Base-by-base conservation (phyloP, 2,113 vertebrate genomes). In the Naja naja region DNA sequence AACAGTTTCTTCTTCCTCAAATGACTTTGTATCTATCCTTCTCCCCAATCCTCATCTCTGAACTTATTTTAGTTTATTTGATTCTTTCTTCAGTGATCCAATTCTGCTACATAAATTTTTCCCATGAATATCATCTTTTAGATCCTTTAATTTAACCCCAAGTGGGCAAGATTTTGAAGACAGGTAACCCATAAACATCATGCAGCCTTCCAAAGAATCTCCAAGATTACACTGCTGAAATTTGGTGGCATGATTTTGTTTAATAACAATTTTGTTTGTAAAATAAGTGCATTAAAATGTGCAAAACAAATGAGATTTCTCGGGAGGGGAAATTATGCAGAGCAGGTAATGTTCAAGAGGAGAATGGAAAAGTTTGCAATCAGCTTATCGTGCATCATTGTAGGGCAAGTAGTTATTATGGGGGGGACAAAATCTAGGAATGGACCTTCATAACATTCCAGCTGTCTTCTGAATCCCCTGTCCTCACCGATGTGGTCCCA, bases 401-500 rank as follows among this genome's bases (percentile, higher is more conserved):
- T 74, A 81, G 34, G 18, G 7, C 34, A 39, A 81, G 2, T 22
- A 22, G 18, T 43, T 22, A 7, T 81, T 39, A 81, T 81, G 74
- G 74, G 2, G 18, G n/a, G 49, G 11, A 27, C 30, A 39, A 16
- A 34, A 39, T 45, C 55, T 87, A 47, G 47, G 47, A 88, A 23
- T 14, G 22, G 1, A 60, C 23, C 49, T 8, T 18, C 23, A 12
- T n/a, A 54, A 22, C 39, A 22, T 39, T 60, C 88, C 39, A n/a
- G 49, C 11, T 47, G n/a, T 47, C 25, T 7, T 25, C 34, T 3
- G 34, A 69, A 74, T 34, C 54, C 14, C 64, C 11, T 25, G 34
- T 85, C 18, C 96, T 96, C 74, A 97, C 97, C 94, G 85, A 96
- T 0, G 96, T 95, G 69, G 96, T 96, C 10, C 96, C 95, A 18